Conservation (phyloP, 1,140 invertebrate species). For the Oryctes rhinoceros region DNA sequence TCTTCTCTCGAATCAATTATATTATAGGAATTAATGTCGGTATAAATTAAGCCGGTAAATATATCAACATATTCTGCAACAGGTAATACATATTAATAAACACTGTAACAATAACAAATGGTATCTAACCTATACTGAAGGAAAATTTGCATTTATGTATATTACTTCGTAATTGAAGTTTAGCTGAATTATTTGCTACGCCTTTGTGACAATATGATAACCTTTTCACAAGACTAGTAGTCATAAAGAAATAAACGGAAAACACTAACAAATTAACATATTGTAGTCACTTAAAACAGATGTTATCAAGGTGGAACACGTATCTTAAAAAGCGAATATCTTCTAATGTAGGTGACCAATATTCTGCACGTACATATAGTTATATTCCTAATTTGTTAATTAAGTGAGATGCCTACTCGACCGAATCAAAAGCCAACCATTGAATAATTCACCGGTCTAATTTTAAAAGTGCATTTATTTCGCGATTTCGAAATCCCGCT, state of each 20-base stretch:
- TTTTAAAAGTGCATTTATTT: conserved; percentile 16
- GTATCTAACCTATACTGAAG: neutral
- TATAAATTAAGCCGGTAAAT: neutral
- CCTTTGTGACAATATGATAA: neutral
- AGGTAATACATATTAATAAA: conserved; percentile 14
- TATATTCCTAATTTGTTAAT: neutral
- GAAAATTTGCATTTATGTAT: neutral
- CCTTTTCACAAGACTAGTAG: neutral
- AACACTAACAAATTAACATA: no score
- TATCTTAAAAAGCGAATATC: no score
- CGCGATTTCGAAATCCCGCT: neutral
- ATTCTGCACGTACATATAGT: no score
- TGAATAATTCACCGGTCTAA: neutral
- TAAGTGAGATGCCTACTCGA: neutral
- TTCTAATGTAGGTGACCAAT: no score
- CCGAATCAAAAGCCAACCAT: neutral
- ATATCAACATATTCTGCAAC: neutral
- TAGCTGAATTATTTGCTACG: neutral
- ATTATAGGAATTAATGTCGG: neutral
- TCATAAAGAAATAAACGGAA: no score
- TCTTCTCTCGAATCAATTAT: neutral
- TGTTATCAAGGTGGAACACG: no score
- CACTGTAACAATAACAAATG: neutral
- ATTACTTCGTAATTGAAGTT: neutral
- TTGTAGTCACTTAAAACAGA: no score